Percentiles rank a stretch among this genome's conserved stretches.
Evolutionary conservation across 2,888 invertebrate species (phyloP).

Genomic region (Drosophila formosana): DNA sequence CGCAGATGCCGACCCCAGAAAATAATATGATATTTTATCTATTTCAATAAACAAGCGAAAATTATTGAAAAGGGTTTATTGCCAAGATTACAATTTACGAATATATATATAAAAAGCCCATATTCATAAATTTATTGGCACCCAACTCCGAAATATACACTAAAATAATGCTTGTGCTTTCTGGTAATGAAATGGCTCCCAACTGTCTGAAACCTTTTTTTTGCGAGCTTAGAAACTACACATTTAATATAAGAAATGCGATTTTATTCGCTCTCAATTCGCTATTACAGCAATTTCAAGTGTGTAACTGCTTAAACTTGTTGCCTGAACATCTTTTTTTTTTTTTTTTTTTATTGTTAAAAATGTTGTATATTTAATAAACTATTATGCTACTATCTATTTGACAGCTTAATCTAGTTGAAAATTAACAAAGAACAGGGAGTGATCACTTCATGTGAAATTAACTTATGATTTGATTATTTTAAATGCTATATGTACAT

Average conservation of each 20-base stretch:
- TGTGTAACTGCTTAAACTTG: constrained; percentile 14
- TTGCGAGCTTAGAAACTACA: neutral
- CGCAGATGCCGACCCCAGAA: constrained; percentile 21
- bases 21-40: constrained; percentile 12
- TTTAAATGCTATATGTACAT: too few species aligned
- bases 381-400: too few species aligned
- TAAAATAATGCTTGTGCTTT: neutral
- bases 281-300: constrained; percentile 5
- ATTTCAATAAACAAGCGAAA: neutral
- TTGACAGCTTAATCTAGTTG: too few species aligned
- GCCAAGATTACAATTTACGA: neutral
- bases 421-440: too few species aligned
- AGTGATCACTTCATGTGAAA: too few species aligned
- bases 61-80: neutral
- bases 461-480: too few species aligned
- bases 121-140: neutral
- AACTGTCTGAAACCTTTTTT: neutral
- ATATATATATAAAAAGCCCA: neutral
- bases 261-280: neutral
- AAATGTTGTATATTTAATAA: too few species aligned
- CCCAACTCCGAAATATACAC: neutral
- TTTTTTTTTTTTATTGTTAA: too few species aligned
- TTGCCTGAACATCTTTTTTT: constrained; percentile 5
- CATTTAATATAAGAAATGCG: neutral
- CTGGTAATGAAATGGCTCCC: neutral